Base-by-base conservation (phyloP, 1,140 invertebrate genomes). In the Solenopsis invicta region DNA sequence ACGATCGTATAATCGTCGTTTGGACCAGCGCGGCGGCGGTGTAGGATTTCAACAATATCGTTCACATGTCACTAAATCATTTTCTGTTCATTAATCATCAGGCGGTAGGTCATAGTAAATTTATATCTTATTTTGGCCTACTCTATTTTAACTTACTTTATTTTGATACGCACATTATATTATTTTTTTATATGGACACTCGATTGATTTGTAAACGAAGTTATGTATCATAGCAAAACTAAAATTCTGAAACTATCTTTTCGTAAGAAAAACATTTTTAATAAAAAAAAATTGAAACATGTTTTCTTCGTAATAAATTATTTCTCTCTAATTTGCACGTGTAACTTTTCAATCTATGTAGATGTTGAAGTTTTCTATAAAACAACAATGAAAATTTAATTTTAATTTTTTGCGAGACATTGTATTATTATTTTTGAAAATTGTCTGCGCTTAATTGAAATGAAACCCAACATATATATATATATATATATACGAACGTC, bases 11-110 rank as follows among this genome's bases (percentile, higher is more conserved):
- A 84, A 84, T 75, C 54, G 45, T 75, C 54, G 45, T 84, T 84
- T 41, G 6, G 59, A 61, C 37, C 24, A 12, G 12, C 5, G 29
- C 24, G 18, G 12, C 5, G 29, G 41, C 3, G 29, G 29, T 37
- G 34, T 75, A 75, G 13, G 29, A 29, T 84, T 84, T 84, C 67
- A 82, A 82, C 80, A 72, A 82, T 62, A 61, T 82, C 54, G 37
- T 75, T 75, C 54, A 21, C 52, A 29, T 84, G n/a, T 18, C 69
- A 75, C 13, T 84, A 84, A 75, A 74, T 84, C 41, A 84, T 56
- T 84, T 84, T 74, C 80, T 74, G 74, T 84, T 74, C 67, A 84
- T 84, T 74, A 84, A 84, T 74, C 69, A 84, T 61, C 34, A 45
- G 10, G 8, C 41, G 67, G 13, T 74, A 18, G 54, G n/a, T 84